These are phyloP conservation scores for Sarcophaga bullata DNA, from an alignment of 1,140 invertebrate genomes.

Conservation along the genomic window DNA sequence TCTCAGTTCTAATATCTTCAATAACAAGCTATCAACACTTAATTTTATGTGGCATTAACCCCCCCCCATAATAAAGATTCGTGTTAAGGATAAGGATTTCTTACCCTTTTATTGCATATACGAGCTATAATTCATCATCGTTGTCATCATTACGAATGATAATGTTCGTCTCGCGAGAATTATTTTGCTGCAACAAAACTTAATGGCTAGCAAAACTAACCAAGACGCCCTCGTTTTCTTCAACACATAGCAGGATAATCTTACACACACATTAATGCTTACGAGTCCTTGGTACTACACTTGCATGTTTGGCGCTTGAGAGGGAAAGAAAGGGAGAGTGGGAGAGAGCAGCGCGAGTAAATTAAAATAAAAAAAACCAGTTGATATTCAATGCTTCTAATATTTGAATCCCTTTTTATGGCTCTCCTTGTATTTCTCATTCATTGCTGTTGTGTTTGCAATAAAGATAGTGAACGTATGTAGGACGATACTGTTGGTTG, in stretches of 20 bases:
- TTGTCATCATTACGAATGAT: constrained; percentile 21
- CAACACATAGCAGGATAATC: no score
- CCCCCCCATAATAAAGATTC: neutral
- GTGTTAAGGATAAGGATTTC: neutral
- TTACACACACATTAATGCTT: no score
- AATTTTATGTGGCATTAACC: no score
- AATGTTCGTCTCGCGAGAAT: constrained; percentile 6
- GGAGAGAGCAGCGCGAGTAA: neutral
- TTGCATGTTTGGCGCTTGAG: no score
- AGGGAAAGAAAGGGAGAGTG: no score
- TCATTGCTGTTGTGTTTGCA: neutral
- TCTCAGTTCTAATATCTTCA: no score
- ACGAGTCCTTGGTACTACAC: no score
- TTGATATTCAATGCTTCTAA: constrained; percentile 9
- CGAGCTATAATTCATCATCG: constrained; percentile 8
- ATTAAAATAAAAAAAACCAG: constrained; percentile 20
- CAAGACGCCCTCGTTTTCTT: no score
- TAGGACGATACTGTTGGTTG: neutral
- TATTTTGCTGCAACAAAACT: neutral
- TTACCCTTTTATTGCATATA: neutral
- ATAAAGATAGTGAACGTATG: neutral
- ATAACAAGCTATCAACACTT: no score
- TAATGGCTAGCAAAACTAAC: neutral
- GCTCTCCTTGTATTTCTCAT: neutral
- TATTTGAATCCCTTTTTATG: constrained; percentile 1